A percentile compares a stretch with the other conserved stretches of the same genome.
These are phyloP conservation scores for Papio anubis DNA, from an alignment of 2,113 vertebrate genomes.

Conservation along the genomic window DNA sequence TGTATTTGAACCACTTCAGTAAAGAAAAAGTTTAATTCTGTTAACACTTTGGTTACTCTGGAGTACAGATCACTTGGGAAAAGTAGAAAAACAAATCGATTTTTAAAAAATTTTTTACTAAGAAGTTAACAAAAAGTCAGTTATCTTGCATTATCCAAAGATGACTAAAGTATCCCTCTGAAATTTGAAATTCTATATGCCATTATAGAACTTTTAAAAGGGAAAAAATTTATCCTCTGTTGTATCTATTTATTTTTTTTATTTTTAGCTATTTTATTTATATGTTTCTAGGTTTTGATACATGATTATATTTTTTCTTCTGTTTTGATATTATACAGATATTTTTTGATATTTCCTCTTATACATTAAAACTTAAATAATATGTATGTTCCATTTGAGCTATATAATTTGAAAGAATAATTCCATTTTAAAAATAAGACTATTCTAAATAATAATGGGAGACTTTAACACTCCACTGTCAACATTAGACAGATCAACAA, in stretches of 20 bases:
- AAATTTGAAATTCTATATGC: background rate
- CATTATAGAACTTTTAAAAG: background rate
- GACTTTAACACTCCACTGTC: too few species aligned
- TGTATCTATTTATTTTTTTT: background rate
- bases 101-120: background rate
- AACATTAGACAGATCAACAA: too few species aligned
- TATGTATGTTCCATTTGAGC: background rate
- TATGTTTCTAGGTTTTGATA: background rate
- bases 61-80: background rate
- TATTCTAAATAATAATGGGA: background rate
- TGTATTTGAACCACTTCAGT: background rate
- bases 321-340: background rate
- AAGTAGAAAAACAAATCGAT: background rate
- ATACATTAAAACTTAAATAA: background rate
- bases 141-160: background rate
- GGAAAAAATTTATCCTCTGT: background rate
- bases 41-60: background rate
- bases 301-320: background rate
- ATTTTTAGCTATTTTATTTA: background rate
- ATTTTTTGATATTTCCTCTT: background rate
- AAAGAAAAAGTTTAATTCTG: background rate
- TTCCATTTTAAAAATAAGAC: background rate
- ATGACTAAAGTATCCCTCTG: background rate
- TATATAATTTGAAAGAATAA: background rate
- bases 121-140: background rate